A percentile compares a stretch with the other conserved stretches of the same genome.
phyloP scores from a whole-genome alignment of 1,140 invertebrate genomes.

The Rhagoletis pomonella region DNA sequence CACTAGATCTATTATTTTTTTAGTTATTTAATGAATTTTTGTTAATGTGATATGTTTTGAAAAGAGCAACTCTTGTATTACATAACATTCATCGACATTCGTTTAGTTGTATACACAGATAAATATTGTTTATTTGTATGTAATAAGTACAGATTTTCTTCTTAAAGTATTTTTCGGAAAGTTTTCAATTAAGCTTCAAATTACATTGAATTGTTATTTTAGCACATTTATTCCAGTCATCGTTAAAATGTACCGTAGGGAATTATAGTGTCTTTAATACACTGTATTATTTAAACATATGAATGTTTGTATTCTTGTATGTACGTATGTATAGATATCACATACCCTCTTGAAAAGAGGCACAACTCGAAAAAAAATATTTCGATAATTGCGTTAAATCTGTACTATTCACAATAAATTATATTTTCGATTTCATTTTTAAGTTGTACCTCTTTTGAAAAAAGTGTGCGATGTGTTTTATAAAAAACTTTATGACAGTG shows the following conservation, averaged over 20 bases:
- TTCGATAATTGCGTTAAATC: too few species aligned
- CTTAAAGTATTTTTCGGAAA: not conserved
- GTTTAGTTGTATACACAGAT: not conserved
- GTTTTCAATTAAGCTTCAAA: not conserved
- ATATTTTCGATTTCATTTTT: too few species aligned
- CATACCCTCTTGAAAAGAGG: too few species aligned
- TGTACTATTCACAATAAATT: too few species aligned
- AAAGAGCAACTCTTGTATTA: constrained; percentile 10
- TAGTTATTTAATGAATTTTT: constrained; percentile 32
- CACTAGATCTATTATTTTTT: not conserved
- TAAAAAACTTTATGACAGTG: too few species aligned
- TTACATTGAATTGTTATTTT: not conserved
- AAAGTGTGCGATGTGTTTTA: not conserved
- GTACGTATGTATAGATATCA: too few species aligned
- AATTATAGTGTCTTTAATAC: not conserved
- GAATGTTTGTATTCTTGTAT: too few species aligned
- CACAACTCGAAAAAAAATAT: too few species aligned
- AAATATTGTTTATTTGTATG: not conserved
- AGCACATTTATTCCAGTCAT: constrained; percentile 13
- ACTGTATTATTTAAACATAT: not conserved
- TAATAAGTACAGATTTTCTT: too few species aligned
- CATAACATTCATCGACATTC: constrained; percentile 11
- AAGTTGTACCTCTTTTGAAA: too few species aligned
- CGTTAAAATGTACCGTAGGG: not conserved
- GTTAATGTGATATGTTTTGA: constrained; percentile 39